Conservation (phyloP, 2,113 vertebrate species). For the Pachyramphus minor region DNA sequence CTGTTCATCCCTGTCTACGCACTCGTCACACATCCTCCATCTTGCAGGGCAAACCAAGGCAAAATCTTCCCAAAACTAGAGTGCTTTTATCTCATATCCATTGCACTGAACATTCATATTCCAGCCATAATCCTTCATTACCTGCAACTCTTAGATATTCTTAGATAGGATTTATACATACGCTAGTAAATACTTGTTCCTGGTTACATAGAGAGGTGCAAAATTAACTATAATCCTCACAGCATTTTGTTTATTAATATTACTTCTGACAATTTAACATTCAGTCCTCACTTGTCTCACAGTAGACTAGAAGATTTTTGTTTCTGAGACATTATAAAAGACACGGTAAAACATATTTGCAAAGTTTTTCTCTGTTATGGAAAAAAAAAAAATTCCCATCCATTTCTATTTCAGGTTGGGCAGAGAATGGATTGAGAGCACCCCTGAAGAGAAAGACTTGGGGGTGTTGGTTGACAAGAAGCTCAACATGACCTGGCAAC, state of each 20-base stretch:
- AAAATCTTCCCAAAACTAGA: not conserved
- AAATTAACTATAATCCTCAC: not conserved
- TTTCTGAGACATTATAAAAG: not conserved
- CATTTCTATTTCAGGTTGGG: not conserved
- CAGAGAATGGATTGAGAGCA: not conserved
- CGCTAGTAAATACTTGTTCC: not conserved
- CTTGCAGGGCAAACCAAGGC: not conserved
- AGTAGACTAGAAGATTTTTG: not conserved
- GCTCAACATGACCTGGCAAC: not conserved
- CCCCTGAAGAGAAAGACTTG: not conserved
- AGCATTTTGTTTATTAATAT: not conserved
- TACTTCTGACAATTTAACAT: not conserved
- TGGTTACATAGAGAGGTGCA: not conserved
- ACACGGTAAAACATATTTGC: not conserved
- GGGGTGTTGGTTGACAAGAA: not conserved
- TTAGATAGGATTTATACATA: not conserved
- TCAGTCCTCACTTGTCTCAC: not conserved
- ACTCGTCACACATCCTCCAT: not conserved
- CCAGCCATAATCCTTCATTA: not conserved
- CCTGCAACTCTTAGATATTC: not conserved
- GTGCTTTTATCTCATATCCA: not conserved
- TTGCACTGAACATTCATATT: not conserved
- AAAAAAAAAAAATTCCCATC: not conserved
- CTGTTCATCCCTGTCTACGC: rapidly evolving
- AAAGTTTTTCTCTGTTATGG: not conserved